Percentiles rank a stretch among this genome's conserved stretches.
These are phyloP conservation scores for Bradysia coprophila DNA, from an alignment of 1,140 invertebrate species.

Conservation along the genomic window DNA sequence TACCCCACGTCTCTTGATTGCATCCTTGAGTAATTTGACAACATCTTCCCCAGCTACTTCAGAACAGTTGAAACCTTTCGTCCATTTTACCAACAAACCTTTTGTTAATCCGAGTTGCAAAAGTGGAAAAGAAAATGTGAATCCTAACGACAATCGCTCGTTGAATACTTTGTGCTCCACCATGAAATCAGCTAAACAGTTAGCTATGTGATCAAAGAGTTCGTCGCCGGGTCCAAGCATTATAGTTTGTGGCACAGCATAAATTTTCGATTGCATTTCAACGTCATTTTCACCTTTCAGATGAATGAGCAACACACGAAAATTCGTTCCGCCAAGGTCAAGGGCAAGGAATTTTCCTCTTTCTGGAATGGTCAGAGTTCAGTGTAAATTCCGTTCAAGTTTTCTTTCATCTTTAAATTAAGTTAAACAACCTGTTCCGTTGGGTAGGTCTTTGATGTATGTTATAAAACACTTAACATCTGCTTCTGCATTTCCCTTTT, in stretches of 20 bases:
- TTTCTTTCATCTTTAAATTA: no score
- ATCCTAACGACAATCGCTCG: constrained; percentile 83
- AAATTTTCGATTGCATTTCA: constrained; percentile 96
- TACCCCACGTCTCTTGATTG: constrained; percentile 57
- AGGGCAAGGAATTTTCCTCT: constrained; percentile 91
- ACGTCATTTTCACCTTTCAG: constrained; percentile 63
- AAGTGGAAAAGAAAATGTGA: constrained; percentile 98
- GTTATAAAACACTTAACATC: constrained; percentile 84
- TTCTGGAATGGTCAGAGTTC: constrained; percentile 39
- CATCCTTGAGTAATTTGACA: constrained; percentile 70
- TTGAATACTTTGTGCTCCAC: constrained; percentile 56
- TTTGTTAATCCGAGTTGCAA: constrained; percentile 80
- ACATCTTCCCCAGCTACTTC: constrained; percentile 88
- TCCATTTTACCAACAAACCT: constrained; percentile 85
- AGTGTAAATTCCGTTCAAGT: no score
- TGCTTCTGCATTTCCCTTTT: constrained; percentile 56
- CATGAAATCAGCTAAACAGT: constrained; percentile 89
- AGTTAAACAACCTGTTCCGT: constrained; percentile 64
- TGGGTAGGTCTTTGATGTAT: constrained; percentile 91
- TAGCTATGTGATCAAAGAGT: constrained; percentile 97
- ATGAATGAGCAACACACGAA: constrained; percentile 87
- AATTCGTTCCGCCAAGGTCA: constrained; percentile 97
- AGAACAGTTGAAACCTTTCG: constrained; percentile 88
- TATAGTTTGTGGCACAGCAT: constrained; percentile 82
- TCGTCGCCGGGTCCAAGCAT: constrained; percentile 81